phyloP scores from a whole-genome alignment of 2,113 vertebrate genomes.

The Stigmatopora argus region DNA sequence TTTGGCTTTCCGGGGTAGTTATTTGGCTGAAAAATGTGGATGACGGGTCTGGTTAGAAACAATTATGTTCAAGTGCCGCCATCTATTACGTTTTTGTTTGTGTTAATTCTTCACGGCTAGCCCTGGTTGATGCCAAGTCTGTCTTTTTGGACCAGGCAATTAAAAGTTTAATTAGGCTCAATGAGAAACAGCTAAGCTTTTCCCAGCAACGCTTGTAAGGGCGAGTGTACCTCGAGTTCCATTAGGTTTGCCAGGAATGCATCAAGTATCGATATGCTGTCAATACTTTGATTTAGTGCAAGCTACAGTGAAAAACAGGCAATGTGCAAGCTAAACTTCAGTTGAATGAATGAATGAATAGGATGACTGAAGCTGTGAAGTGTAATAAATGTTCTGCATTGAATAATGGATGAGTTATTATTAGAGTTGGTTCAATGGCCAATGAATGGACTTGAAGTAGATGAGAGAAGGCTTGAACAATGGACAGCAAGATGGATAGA shows the following conservation, averaged over 20 bases:
- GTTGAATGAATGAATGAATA: neutral
- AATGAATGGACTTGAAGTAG: neutral
- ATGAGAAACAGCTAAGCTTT: constrained; percentile 66
- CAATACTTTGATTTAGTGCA: constrained; percentile 36
- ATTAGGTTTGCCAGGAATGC: constrained; percentile 46
- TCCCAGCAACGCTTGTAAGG: constrained; percentile 60
- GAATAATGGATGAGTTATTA: neutral
- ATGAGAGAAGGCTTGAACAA: neutral
- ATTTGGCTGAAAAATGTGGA: constrained; percentile 23
- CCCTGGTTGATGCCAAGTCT: constrained; percentile 25
- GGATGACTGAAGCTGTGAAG: neutral
- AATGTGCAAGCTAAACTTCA: neutral
- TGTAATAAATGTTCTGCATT: neutral
- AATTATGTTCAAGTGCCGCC: constrained; percentile 35
- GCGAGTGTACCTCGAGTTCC: constrained; percentile 54
- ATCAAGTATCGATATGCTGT: constrained; percentile 31
- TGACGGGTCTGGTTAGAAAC: constrained; percentile 33
- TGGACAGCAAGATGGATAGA: neutral
- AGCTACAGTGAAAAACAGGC: constrained; percentile 19
- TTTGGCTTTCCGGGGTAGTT: constrained; percentile 7
- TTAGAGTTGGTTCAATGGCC: neutral
- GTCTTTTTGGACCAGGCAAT: constrained; percentile 57
- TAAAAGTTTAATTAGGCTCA: constrained; percentile 69
- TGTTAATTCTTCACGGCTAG: constrained; percentile 17
- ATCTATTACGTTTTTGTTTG: constrained; percentile 38